Percentiles rank a stretch among this genome's conserved stretches.
Evolutionary conservation across 2,888 invertebrate species (phyloP).

Genomic region (Cephalotes varians): DNA sequence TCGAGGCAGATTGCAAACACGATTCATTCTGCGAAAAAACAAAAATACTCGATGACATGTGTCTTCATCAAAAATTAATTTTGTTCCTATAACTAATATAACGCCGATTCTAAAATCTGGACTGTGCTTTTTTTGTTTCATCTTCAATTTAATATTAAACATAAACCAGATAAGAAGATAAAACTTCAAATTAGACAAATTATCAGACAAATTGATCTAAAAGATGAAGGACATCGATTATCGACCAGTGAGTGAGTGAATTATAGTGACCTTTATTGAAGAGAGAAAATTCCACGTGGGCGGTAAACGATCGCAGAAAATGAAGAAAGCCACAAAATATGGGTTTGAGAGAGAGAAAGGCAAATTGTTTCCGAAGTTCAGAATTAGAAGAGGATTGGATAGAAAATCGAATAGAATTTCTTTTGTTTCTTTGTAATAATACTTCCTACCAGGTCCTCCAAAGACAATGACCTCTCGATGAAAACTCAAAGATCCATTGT

Average conservation of each 20-base stretch:
- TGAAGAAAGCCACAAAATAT: conserved; percentile 57
- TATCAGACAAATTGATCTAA: conserved; percentile 5
- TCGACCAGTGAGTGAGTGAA: conserved; percentile 15
- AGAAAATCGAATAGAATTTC: conserved; percentile 18
- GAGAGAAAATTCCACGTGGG: conserved; percentile 55
- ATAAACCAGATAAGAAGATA: background rate
- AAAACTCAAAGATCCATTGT: background rate
- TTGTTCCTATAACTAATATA: background rate
- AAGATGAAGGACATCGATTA: background rate
- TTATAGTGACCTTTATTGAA: conserved; percentile 21
- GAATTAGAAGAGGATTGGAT: background rate
- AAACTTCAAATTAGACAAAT: conserved; percentile 3
- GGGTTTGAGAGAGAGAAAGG: background rate
- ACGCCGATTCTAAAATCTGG: background rate
- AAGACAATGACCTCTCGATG: background rate
- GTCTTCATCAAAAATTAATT: conserved; percentile 27
- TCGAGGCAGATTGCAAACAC: conserved; percentile 77
- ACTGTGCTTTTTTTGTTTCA: background rate
- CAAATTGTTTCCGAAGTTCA: conserved; percentile 8
- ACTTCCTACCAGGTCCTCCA: background rate
- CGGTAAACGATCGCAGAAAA: conserved; percentile 52
- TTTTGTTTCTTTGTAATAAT: background rate
- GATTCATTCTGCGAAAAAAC: conserved; percentile 80
- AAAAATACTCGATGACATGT: conserved; percentile 20
- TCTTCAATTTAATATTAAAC: conserved; percentile 1